These are phyloP conservation scores for Aspidoscelis tigris DNA, from an alignment of 2,113 vertebrate genomes.

Conservation along the genomic window DNA sequence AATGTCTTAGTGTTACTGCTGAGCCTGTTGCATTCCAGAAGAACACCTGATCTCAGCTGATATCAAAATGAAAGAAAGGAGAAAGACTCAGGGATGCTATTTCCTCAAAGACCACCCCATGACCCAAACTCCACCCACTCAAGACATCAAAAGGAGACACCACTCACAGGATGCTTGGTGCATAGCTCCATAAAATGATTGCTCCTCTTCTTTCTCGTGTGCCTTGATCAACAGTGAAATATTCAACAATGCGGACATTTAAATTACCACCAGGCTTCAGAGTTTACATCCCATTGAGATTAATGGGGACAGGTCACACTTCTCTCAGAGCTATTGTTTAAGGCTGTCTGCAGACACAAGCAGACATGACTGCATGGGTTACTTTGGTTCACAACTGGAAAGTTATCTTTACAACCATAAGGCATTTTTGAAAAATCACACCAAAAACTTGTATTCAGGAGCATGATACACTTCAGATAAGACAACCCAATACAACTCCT, in stretches of 20 bases:
- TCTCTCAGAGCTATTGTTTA: constrained; percentile 74
- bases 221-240: constrained; percentile 69
- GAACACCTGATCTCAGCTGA: constrained; percentile 63
- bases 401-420: constrained; percentile 69
- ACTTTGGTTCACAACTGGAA: constrained; percentile 65
- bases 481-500: constrained; percentile 66
- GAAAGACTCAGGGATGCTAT: constrained; percentile 53
- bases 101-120: constrained; percentile 64
- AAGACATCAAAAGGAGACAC: constrained; percentile 72
- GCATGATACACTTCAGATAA: constrained; percentile 67
- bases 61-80: constrained; percentile 54
- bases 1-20: constrained; percentile 34
- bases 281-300: constrained; percentile 75
- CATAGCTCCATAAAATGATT: constrained; percentile 73
- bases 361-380: constrained; percentile 70
- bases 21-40: constrained; percentile 33
- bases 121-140: constrained; percentile 64
- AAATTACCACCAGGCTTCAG: constrained; percentile 77
- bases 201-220: constrained; percentile 74
- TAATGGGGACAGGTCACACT: constrained; percentile 71
- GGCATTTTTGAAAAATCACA: constrained; percentile 64
- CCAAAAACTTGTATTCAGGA: constrained; percentile 65
- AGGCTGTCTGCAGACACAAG: constrained; percentile 73
- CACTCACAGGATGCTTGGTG: constrained; percentile 75
- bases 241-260: constrained; percentile 73